These are phyloP conservation scores for Hemitrygon akajei DNA, from an alignment of 2,797 vertebrate species.

Conservation along the genomic window DNA sequence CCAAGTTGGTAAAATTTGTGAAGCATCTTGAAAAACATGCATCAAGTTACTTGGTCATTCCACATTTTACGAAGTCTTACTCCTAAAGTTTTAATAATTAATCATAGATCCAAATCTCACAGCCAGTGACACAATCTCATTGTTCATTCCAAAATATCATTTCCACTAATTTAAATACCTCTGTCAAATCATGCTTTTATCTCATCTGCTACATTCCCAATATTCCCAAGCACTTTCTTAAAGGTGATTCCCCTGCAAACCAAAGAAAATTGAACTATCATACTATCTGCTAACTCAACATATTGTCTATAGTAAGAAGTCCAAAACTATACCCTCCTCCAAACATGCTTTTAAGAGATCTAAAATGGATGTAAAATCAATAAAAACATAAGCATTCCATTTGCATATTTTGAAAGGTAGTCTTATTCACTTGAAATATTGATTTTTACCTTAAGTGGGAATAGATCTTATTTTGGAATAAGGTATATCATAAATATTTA, in stretches of 20 bases:
- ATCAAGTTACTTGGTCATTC: background rate
- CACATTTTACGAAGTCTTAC: background rate
- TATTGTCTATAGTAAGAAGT: background rate
- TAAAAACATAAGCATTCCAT: no score
- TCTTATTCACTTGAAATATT: background rate
- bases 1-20: background rate
- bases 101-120: background rate
- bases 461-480: background rate
- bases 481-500: background rate
- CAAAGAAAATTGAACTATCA: no score
- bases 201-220: background rate
- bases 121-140: background rate
- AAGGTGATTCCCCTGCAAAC: background rate
- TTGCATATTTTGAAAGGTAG: background rate
- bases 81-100: background rate
- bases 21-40: background rate
- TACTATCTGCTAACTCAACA: background rate
- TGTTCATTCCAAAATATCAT: background rate
- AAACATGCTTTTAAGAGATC: background rate
- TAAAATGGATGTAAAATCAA: background rate
- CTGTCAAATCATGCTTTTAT: background rate
- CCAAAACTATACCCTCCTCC: background rate
- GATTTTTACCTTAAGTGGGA: background rate
- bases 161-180: background rate
- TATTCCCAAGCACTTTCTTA: background rate